Base-by-base conservation (phyloP, 2,888 invertebrate species). In the Encarsia formosa region DNA sequence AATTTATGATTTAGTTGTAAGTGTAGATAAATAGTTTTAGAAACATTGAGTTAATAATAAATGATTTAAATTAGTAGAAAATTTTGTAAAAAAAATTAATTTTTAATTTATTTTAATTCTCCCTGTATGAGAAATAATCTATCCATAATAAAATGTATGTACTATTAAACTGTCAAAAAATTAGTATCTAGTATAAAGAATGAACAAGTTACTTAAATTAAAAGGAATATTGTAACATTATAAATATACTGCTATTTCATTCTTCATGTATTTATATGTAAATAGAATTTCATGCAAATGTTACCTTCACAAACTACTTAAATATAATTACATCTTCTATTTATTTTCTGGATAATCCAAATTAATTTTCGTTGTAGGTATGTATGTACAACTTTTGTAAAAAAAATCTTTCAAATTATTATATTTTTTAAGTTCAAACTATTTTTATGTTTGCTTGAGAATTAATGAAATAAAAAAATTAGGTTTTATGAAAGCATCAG, bases 231-330 rank as follows among this genome's bases (percentile, higher is more conserved):
- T 38, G 29, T 46, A 43, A 42, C 40, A 49, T 6, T 31, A 44
- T 31, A 44, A 46, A 44, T 53, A 22, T 47, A 48, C 47, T 49
- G 62, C 58, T 52, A 56, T 56, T 55, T 61, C 59, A 60, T 6
- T 26, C 26, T 11, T 8, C 57, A 58, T 69, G 64, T 65, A 63
- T 65, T 65, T 64, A 67, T 64, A 64, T 69, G 68, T 69, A 69
- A 64, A 69, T 69, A 69, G 60, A 52, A 61, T 59, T 51, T 46
- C 57, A 52, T 62, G 55, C 57, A 57, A 50, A 54, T 54, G 45
- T 51, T 11, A 5, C 48, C 38, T 11, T 4, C n/a, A 35, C 34
- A 26, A 11, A 11, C 11, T 26, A 26, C 16, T 35, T 35, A 8
- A 15, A 16, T 5, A 5, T 3, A 32, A 13, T 16, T 8, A 35